Evolutionary conservation across 2,888 invertebrate species (phyloP), one percentile per base, ranked within the genome.

Genomic region (Ormia ochracea): DNA sequence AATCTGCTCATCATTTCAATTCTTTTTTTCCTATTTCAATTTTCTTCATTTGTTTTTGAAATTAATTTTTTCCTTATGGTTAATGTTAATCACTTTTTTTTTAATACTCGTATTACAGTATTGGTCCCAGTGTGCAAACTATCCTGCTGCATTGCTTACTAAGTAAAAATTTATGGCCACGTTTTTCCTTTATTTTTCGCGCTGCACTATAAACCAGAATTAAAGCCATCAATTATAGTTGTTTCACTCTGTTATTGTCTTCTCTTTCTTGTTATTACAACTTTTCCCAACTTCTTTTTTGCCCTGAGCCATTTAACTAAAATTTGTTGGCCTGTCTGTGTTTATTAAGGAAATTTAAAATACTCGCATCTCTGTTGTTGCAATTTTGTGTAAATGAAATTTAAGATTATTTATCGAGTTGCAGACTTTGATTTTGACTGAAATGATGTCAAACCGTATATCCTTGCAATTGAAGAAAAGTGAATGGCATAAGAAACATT

Each of bases 401-500:
- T 73, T 63, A 36, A 61, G 45, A 63, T 63, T 63, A 28, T 73
- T 65, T 36, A 26, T 65, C 28, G 48, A 58, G 38, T 28, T 48
- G 31, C 54, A 21, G 48, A 74, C 23, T 48, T 65, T 65, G 56
- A 73, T 65, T 72, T 74, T 65, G 65, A 21, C 48, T 58, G 73
- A 5, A 36, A 38, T 41, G 36, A 45, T 56, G 63, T 65, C 45
- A 73, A 65, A 56, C 45, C 56, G 56, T 65, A 14, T 38, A 58
- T 28, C 23, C 3, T 14, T 19, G 56, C 48, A 65, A 48, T 58
- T 65, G 38, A 73, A 12, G 9, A 14, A 28, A 52, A 28, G 21
- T 12, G 43, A 45, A 17, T n/a, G 28, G 17, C 19, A 12, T 14
- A 52, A 10, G n/a, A 38, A 58, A 7, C n/a, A 38, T 1, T 19